These are phyloP conservation scores for Myotis lucifugus DNA, from an alignment of 2,113 vertebrate species.

Conservation along the genomic window DNA sequence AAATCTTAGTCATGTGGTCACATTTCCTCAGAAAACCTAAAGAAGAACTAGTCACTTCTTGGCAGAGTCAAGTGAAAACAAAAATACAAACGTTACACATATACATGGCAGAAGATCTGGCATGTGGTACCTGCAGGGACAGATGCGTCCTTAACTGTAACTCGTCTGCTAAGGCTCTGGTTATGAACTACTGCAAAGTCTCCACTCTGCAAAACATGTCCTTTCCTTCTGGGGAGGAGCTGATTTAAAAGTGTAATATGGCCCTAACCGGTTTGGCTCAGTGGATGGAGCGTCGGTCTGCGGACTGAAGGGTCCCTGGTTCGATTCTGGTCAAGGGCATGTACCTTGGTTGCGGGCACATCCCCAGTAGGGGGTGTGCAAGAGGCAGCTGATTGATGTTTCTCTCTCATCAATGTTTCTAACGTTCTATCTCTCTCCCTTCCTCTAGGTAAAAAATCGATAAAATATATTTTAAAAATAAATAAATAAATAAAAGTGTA, in stretches of 20 bases:
- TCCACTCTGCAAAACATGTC: neutral
- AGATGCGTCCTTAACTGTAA: neutral
- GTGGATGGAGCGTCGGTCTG: no score
- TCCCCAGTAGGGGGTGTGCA: no score
- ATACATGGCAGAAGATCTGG: neutral
- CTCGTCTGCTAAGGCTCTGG: neutral
- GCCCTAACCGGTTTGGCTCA: no score
- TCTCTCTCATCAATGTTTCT: no score
- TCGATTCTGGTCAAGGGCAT: no score
- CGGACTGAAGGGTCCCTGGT: no score
- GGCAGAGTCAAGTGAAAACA: neutral
- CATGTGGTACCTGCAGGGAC: neutral
- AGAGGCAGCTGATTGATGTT: no score
- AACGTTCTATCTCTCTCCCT: no score
- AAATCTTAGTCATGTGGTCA: neutral
- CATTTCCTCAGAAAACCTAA: neutral
- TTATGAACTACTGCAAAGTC: neutral
- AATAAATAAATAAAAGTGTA: neutral
- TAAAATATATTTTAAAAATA: no score
- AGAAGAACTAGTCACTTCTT: neutral
- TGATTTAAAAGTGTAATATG: conserved; percentile 1
- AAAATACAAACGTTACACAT: neutral
- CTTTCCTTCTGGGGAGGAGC: neutral
- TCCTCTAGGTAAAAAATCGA: no score
- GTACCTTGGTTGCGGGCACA: no score